Conservation (phyloP, 1,140 invertebrate species). For the Bombus superbus region DNA sequence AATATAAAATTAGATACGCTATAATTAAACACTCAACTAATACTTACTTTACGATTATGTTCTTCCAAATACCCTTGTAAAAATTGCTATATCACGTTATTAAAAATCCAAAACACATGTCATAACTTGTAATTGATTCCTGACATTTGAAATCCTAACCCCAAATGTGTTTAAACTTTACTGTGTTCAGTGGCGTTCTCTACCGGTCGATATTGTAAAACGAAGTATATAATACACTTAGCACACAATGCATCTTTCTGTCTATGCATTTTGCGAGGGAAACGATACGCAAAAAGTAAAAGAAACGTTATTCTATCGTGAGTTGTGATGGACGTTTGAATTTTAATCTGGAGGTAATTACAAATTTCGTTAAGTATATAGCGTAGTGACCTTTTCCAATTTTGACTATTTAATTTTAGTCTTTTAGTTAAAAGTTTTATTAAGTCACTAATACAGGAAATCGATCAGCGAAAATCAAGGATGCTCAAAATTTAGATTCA, state of each 20-base stretch:
- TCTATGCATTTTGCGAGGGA: background rate
- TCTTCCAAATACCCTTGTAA: no score
- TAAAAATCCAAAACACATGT: background rate
- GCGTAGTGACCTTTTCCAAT: no score
- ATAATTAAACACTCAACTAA: no score
- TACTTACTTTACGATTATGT: no score
- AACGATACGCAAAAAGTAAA: background rate
- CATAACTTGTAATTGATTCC: background rate
- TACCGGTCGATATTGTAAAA: background rate
- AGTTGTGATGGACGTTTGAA: background rate
- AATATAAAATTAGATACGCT: background rate
- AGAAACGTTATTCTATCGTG: background rate
- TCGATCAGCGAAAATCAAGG: no score
- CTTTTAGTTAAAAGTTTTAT: no score
- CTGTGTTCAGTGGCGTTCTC: background rate
- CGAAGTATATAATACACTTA: background rate
- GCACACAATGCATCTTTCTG: background rate
- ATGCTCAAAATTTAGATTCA: no score
- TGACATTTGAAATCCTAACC: background rate
- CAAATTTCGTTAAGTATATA: no score
- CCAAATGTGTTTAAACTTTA: no score
- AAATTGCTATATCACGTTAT: background rate
- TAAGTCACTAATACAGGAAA: no score
- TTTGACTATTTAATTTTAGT: no score
- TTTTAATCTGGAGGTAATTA: background rate